Percentiles rank a stretch among this genome's conserved stretches.
These are phyloP conservation scores for Vanessa atalanta DNA, from an alignment of 1,140 invertebrate species.

Conservation along the genomic window DNA sequence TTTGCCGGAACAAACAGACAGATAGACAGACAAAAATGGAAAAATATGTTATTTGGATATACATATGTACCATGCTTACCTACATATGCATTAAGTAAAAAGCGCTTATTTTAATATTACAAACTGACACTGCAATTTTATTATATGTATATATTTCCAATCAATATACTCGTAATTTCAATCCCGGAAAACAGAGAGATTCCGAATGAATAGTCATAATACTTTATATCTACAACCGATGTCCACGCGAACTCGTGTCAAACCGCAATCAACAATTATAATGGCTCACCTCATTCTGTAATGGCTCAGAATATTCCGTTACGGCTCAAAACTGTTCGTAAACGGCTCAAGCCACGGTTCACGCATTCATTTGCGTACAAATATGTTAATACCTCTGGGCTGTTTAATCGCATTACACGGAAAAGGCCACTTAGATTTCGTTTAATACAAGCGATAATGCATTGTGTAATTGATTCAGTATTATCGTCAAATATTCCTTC, in stretches of 20 bases:
- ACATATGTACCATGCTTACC: no score
- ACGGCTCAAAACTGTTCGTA: background rate
- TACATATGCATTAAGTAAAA: no score
- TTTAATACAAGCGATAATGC: constrained; percentile 17
- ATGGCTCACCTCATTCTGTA: background rate
- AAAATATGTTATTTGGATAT: no score
- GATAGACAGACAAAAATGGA: no score
- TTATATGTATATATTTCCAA: no score
- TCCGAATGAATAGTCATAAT: no score
- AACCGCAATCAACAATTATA: background rate
- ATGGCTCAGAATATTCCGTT: background rate
- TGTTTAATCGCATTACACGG: constrained; percentile 25
- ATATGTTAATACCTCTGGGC: constrained; percentile 25
- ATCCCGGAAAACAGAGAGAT: no score
- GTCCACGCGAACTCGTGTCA: background rate
- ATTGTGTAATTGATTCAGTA: constrained; percentile 23
- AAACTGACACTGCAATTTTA: no score
- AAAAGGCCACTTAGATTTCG: constrained; percentile 25
- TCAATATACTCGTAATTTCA: no score
- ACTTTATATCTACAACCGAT: no score
- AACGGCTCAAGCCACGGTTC: constrained; percentile 4
- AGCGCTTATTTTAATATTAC: no score
- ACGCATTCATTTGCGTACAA: constrained; percentile 7
- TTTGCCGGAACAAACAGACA: no score
- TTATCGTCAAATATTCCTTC: background rate